Evolutionary conservation across 2,113 vertebrate species (phyloP), one percentile per base, ranked within the genome.

Genomic region (Rafetus swinhoei): DNA sequence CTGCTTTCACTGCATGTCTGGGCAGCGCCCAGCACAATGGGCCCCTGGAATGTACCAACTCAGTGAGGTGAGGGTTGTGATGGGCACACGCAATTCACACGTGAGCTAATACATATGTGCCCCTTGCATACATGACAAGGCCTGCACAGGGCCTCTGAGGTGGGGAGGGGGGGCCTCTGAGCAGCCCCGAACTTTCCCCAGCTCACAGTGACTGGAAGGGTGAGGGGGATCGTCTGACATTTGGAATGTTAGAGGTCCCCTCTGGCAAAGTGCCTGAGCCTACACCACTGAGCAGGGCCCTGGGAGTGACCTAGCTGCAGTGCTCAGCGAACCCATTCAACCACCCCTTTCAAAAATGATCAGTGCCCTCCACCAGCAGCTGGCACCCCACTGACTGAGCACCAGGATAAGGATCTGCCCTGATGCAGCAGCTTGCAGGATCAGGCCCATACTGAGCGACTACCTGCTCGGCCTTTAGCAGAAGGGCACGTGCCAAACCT

Each of bases 121-220:
- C n/a, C n/a, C 18, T 72, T 72, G n/a, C 65, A 10, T n/a, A 35
- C 2, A 9, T 35, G 16, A 72, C n/a, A 72, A 35, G 18, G 32
- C 32, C 7, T 21, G 32, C 7, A 5, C 13, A 35, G 9, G n/a
- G n/a, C n/a, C n/a, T 15, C 65, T 19, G 3, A 15, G 9, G 65
- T 7, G 15, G 25, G 25, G 5, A 2, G 4, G 29, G 32, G 3
- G 14, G 59, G 4, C 8, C 45, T 54, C 35, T 18, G 22, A 9
- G 0, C n/a, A n/a, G 29, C 56, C 10, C 22, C 60, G 0, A 16
- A 6, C 3, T 15, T 39, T 21, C 6, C 14, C 56, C 52, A 81
- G 1, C 0, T 35, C 65, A 69, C 15, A n/a, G 29, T 32, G 14
- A 19, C n/a, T 5, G n/a, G 65, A 27, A 12, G 65, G 2, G 16